Evolutionary conservation across 1,140 invertebrate genomes (phyloP), one percentile per base, ranked within the genome.

Genomic region (Maniola jurtina): DNA sequence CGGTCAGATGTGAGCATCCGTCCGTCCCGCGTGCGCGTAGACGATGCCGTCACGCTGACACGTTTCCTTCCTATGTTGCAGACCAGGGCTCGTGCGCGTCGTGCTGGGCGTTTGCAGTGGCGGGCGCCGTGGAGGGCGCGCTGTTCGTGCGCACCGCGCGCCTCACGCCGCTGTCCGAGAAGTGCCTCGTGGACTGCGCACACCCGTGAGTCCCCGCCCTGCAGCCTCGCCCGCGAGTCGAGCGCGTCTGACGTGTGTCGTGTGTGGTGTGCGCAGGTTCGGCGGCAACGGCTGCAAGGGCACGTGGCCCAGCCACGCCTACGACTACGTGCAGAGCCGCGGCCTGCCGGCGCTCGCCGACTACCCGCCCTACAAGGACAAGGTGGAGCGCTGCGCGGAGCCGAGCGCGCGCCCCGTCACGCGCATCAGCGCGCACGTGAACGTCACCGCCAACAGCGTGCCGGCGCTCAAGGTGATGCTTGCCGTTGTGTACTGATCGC

Each of bases 91-190:
- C 60, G 1, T 89, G 87, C 48, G 14, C 52, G 3, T 88, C 91
- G 8, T 94, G 93, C 71, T 93, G 92, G 91, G 92, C 93, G 15
- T 93, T 93, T 75, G 86, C 92, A 48, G 92, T 93, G 5, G 83
- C 84, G n/a, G 96, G 94, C 1, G 92, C 95, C 0, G 82, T 97
- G 47, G 96, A 97, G 88, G 95, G 95, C 11, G 95, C 96, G 16
- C 68, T 86, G 52, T 84, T 80, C 74, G 60, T 75, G 42, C 63
- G 61, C 36, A 79, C 79, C 35, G 61, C 69, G 47, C 71, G 63
- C 11, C 75, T 86, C 36, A 72, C 80, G 63, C 66, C 77, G 57
- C 76, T 88, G n/a, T 80, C 79, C 11, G 76, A 76, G 59, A 81
- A 88, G 72, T 71, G 67, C 58, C 73, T 86, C 52, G 76, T 88